Base-by-base conservation (phyloP, 2,797 vertebrate species). In the Heliangelus exortis region DNA sequence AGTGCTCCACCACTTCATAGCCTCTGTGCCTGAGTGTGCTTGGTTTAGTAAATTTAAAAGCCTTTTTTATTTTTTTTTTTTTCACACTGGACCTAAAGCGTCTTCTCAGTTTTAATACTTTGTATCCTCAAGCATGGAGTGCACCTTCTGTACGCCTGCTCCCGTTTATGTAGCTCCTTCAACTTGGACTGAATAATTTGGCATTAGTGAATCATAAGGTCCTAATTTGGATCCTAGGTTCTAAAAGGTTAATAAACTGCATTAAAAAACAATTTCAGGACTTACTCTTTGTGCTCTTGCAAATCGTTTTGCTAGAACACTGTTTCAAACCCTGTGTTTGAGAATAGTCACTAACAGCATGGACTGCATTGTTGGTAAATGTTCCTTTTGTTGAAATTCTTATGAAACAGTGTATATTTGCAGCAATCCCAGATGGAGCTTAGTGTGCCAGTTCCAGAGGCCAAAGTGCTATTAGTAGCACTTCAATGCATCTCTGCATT, bases 1-100 rank as follows among this genome's bases (percentile, higher is more conserved):
- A 92, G 74, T 90, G 78, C 83, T 95, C 66, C 90, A 80, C 72
- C 80, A 92, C 85, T 89, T 91, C 90, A 87, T 90, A 95, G 91
- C 88, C 85, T 92, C 71, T 92, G 93, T 97, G 95, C 94, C 96
- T 94, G 68, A 84, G 54, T 67, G 58, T 84, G 33, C 73, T 95
- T 93, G 59, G 31, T 92, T 91, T 84, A 76, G 54, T 84, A 91
- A 88, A 84, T 84, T 74, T 69, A 61, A 95, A 92, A 73, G 79
- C 55, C 43, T 48, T 41, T 61, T 77, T 67, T 20, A 21, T 47
- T 18, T 41, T 78, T 57, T 47, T 47, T 58, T 31, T 9, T 2
- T 6, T 23, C 91, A 43, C 31, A 84, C 51, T 91, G 90, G 71
- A 95, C 81, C 71, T 83, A 93, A 51, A 87, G 15, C n/a, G 13